Percentiles rank a stretch among this genome's conserved stretches.
Evolutionary conservation across 2,888 invertebrate genomes (phyloP).

Genomic region (Periphyllus acericola): DNA sequence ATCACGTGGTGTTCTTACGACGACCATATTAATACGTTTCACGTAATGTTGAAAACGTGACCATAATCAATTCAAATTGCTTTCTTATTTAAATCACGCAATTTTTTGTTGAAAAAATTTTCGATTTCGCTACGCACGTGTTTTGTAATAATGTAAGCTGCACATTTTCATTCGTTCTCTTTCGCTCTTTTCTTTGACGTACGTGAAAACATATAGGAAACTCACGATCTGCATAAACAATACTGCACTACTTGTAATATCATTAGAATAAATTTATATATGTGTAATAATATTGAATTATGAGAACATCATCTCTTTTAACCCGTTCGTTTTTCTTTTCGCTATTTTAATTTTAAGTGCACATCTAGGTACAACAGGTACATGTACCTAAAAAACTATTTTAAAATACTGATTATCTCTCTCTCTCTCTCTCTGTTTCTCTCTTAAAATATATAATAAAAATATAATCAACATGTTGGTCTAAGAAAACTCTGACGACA

Average conservation of each 20-base stretch:
- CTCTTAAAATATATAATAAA: no score
- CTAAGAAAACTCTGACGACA: no score
- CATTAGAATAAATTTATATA: background rate
- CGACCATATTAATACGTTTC: slow-evolving; percentile 21
- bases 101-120: slow-evolving; percentile 2
- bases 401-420: no score
- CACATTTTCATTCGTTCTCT: background rate
- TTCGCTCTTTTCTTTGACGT: background rate
- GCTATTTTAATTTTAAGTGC: no score
- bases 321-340: background rate
- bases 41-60: slow-evolving; percentile 55
- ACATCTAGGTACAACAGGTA: no score
- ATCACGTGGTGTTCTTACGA: slow-evolving; percentile 52
- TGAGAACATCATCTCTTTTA: background rate
- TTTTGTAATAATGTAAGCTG: slow-evolving; percentile 7
- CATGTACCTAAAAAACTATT: no score
- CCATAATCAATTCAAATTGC: slow-evolving; percentile 39
- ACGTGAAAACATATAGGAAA: background rate
- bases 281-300: background rate
- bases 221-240: background rate
- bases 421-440: no score
- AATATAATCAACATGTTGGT: no score
- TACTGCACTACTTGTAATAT: background rate
- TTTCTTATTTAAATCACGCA: slow-evolving; percentile 33
- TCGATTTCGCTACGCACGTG: background rate